phyloP scores from a whole-genome alignment of 2,888 invertebrate genomes.

The Phasia obesa region DNA sequence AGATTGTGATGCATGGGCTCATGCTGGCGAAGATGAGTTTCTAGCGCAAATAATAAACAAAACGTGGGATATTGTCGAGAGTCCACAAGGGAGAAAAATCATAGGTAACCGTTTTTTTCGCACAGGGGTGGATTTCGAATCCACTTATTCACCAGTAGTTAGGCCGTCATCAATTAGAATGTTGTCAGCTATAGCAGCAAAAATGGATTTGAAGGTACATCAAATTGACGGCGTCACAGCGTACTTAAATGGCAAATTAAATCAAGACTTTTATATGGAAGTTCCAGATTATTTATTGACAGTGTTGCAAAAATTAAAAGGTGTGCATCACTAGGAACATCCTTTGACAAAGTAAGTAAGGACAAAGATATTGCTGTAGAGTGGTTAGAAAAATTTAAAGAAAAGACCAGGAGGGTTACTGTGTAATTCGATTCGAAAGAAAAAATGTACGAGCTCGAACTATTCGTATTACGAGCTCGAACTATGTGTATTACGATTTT shows the following conservation, averaged over 20 bases:
- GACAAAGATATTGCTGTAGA: neutral
- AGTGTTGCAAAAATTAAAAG: conserved; percentile 45
- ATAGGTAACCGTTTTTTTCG: conserved; percentile 51
- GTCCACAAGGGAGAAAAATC: conserved; percentile 44
- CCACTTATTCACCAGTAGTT: neutral
- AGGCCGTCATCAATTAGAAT: conserved; percentile 30
- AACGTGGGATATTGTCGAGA: conserved; percentile 52
- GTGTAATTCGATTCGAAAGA: conserved; percentile 51
- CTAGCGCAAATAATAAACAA: conserved; percentile 50
- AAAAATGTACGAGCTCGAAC: no score
- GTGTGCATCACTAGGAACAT: conserved; percentile 19
- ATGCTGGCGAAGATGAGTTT: conserved; percentile 14
- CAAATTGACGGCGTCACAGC: conserved; percentile 9
- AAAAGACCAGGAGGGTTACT: conserved; percentile 52
- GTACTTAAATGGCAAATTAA: conserved; percentile 61
- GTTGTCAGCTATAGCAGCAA: conserved; percentile 36
- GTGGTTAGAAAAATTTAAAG: neutral
- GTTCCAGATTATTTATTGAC: conserved; percentile 51
- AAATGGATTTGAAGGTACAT: conserved; percentile 21
- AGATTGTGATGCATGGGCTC: neutral
- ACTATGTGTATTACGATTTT: no score
- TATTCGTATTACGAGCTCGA: no score
- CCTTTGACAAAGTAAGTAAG: neutral
- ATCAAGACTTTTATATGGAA: conserved; percentile 54
- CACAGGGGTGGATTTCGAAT: conserved; percentile 37